These are phyloP conservation scores for Coecobrya sp. DNA, from an alignment of 2,888 invertebrate genomes.

Conservation along the genomic window DNA sequence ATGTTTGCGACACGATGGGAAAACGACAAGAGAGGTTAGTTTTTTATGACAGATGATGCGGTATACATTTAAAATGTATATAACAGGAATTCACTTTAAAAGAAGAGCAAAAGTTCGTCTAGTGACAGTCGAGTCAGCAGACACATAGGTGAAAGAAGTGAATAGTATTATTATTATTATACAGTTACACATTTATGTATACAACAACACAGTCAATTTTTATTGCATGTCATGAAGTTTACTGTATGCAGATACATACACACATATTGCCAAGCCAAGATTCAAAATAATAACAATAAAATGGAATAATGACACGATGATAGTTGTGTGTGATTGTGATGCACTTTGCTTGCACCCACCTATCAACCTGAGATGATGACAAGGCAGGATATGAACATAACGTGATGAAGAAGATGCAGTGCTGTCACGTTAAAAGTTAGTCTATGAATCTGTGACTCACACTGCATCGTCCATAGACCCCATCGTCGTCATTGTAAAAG, in stretches of 20 bases:
- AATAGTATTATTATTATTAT: background rate
- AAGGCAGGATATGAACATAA: background rate
- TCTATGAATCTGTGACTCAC: constrained; percentile 15
- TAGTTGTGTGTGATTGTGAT: constrained; percentile 33
- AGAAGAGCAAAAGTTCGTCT: background rate
- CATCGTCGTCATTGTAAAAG: constrained; percentile 25
- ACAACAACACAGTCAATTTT: background rate
- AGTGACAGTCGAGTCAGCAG: background rate
- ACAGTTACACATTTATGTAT: constrained; percentile 6
- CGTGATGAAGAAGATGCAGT: constrained; percentile 26
- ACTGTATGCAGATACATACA: background rate
- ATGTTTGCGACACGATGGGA: constrained; percentile 36
- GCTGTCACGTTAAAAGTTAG: constrained; percentile 38
- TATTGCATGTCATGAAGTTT: background rate
- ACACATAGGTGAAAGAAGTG: background rate
- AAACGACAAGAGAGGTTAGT: constrained; percentile 33
- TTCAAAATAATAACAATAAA: constrained; percentile 53
- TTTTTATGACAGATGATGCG: constrained; percentile 37
- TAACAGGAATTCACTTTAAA: constrained; percentile 29
- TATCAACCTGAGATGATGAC: constrained; percentile 33
- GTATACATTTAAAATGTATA: constrained; percentile 12
- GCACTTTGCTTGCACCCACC: constrained; percentile 61
- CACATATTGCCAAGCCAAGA: constrained; percentile 21
- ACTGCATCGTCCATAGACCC: constrained; percentile 1
- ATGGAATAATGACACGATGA: constrained; percentile 6